A percentile compares a stretch with the other conserved stretches of the same genome.
These are phyloP conservation scores for Camelus bactrianus DNA, from an alignment of 2,113 vertebrate species.

Conservation along the genomic window DNA sequence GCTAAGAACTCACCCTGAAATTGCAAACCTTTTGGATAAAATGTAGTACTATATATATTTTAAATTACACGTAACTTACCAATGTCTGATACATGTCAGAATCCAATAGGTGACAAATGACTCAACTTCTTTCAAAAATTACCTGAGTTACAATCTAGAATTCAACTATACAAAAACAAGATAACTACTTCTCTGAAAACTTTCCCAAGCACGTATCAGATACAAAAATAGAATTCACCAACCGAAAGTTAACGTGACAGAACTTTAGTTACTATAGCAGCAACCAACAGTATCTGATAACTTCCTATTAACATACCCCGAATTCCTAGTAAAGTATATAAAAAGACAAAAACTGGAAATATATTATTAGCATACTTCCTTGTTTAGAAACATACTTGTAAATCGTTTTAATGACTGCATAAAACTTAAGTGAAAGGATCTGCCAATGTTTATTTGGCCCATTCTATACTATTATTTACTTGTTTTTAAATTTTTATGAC, in stretches of 20 bases:
- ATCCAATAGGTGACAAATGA: not conserved
- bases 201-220: not conserved
- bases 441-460: not conserved
- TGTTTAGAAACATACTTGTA: not conserved
- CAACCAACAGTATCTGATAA: not conserved
- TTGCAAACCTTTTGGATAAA: not conserved
- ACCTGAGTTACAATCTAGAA: not conserved
- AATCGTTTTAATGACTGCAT: not conserved
- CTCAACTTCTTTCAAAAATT: not conserved
- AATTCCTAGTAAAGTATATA: not conserved
- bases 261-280: not conserved
- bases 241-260: not conserved
- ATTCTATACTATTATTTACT: not conserved
- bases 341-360: not conserved
- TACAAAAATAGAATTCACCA: not conserved
- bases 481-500: not conserved
- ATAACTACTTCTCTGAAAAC: not conserved
- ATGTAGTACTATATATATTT: not conserved
- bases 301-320: not conserved
- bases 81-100: not conserved
- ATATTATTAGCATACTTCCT: not conserved
- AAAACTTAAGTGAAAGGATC: not conserved
- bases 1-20: not conserved
- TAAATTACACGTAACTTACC: slow-evolving; percentile 10
- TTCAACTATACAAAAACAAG: not conserved